These are phyloP conservation scores for Polydesmus complanatus DNA, from an alignment of 2,888 invertebrate species.

Conservation along the genomic window DNA sequence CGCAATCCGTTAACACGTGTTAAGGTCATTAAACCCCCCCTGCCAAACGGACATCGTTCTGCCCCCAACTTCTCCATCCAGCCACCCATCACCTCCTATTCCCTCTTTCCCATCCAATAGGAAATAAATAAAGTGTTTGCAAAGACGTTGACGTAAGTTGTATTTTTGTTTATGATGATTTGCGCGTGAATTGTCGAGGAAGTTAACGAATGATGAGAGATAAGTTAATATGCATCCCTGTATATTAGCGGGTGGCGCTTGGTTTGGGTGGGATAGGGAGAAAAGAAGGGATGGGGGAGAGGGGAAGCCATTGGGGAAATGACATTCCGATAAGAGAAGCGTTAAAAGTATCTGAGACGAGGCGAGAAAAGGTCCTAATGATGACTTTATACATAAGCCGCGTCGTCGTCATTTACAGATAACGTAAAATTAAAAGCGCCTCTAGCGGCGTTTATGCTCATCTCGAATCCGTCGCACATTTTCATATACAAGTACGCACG, in stretches of 20 bases:
- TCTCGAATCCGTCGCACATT: neutral
- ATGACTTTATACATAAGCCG: neutral
- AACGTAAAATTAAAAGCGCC: neutral
- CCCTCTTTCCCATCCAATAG: too few species aligned
- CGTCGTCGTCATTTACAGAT: neutral
- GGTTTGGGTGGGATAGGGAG: too few species aligned
- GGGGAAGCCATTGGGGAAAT: neutral
- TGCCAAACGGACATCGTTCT: neutral
- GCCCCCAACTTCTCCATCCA: too few species aligned
- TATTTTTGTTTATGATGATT: neutral
- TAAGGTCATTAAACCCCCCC: neutral
- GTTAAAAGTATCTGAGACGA: neutral
- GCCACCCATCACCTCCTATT: too few species aligned
- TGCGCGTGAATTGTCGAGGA: neutral
- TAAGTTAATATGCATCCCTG: too few species aligned
- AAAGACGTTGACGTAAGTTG: too few species aligned
- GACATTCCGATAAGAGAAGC: neutral
- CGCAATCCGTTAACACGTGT: neutral
- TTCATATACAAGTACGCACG: neutral
- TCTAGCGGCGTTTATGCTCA: neutral
- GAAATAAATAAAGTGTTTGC: too few species aligned
- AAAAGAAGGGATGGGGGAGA: too few species aligned
- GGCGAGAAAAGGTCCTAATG: neutral
- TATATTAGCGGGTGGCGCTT: too few species aligned
- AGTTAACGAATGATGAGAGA: neutral